Evolutionary conservation across 2,113 vertebrate genomes (phyloP).

Genomic region (Crotalus horridus): DNA sequence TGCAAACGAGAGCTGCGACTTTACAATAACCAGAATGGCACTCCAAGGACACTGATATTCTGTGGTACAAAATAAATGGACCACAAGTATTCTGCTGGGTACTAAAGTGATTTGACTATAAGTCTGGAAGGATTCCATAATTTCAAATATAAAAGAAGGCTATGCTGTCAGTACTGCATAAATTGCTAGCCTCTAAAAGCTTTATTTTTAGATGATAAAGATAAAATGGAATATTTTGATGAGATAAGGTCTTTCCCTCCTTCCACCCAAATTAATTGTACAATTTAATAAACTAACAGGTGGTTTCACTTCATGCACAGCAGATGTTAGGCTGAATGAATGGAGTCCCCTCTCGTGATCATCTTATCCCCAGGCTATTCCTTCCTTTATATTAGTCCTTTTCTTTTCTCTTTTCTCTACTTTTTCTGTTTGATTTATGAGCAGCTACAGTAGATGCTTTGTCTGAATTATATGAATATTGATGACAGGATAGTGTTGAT

Average conservation of each 20-base stretch:
- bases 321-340: constrained; percentile 74
- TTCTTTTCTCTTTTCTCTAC: constrained; percentile 37
- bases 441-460: constrained; percentile 61
- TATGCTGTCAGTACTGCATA: not conserved
- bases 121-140: constrained; percentile 25
- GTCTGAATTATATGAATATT: constrained; percentile 66
- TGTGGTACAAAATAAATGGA: constrained; percentile 25
- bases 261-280: constrained; percentile 72
- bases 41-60: not conserved
- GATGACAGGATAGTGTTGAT: constrained; percentile 60
- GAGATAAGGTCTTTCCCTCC: constrained; percentile 58
- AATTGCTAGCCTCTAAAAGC: constrained; percentile 26
- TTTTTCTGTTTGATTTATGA: constrained; percentile 69
- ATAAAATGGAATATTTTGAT: constrained; percentile 48
- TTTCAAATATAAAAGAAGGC: constrained; percentile 38
- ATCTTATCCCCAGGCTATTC: constrained; percentile 54
- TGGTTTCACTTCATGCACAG: constrained; percentile 73
- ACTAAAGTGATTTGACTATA: not conserved
- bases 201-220: constrained; percentile 26
- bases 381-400: constrained; percentile 58
- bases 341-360: constrained; percentile 54
- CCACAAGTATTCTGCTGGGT: not conserved
- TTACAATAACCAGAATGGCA: fast-evolving
- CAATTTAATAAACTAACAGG: constrained; percentile 76
- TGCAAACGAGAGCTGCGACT: not conserved